These are phyloP conservation scores for Calliphora vicina DNA, from an alignment of 1,140 invertebrate genomes.

Conservation along the genomic window DNA sequence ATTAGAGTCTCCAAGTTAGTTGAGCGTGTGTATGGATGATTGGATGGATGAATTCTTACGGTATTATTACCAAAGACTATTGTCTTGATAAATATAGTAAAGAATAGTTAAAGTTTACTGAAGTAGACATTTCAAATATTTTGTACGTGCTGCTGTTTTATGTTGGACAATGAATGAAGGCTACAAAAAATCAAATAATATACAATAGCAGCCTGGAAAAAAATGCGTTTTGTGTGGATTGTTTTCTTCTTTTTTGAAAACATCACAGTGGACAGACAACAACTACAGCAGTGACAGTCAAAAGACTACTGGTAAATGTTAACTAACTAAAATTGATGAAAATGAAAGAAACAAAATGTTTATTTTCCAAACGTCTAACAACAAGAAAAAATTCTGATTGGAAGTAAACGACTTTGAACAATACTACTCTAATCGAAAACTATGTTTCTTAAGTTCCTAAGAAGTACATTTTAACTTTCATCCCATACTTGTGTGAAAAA, in stretches of 20 bases:
- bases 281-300: not conserved
- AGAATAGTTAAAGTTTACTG: constrained; percentile 22
- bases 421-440: no score
- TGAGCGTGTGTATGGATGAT: not conserved
- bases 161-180: not conserved
- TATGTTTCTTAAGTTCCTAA: no score
- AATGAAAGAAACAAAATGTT: no score
- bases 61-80: constrained; percentile 23
- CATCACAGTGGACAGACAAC: not conserved
- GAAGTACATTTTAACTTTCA: no score
- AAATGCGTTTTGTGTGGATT: not conserved
- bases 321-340: not conserved
- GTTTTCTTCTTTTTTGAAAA: not conserved
- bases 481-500: no score
- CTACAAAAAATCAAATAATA: not conserved
- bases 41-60: constrained; percentile 21
- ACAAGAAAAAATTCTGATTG: no score
- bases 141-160: constrained; percentile 23
- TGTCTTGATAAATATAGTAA: constrained; percentile 23
- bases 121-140: constrained; percentile 34
- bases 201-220: not conserved
- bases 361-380: no score
- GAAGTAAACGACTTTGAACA: no score
- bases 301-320: not conserved
- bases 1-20: not conserved